A percentile compares a stretch with the other conserved stretches of the same genome.
These are phyloP conservation scores for Eumacrocentrus americanus DNA, from an alignment of 2,888 invertebrate species.

Conservation along the genomic window DNA sequence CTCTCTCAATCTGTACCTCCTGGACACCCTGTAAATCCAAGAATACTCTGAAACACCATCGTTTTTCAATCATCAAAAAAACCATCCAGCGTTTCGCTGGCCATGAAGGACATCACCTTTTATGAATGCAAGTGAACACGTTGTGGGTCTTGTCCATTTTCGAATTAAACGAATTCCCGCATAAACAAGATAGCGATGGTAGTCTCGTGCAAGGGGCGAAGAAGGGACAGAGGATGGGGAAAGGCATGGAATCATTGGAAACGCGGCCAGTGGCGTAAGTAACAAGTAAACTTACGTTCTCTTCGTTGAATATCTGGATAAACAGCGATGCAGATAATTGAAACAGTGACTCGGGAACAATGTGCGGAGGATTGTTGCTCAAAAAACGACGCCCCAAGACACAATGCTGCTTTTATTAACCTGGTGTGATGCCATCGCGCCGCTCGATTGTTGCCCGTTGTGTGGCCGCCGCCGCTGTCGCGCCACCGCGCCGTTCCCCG, in stretches of 20 bases:
- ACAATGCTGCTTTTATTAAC: constrained; percentile 15
- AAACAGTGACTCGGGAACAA: constrained; percentile 7
- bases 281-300: constrained; percentile 31
- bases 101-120: too few relatives aligned
- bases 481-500: constrained; percentile 15
- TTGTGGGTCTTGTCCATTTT: constrained; percentile 24
- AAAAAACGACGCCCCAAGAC: constrained; percentile 9
- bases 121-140: background rate
- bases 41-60: too few relatives aligned
- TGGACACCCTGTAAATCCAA: constrained; percentile 17
- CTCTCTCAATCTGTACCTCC: constrained; percentile 8
- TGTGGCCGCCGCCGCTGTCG: constrained; percentile 26
- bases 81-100: too few relatives aligned
- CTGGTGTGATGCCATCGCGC: constrained; percentile 20
- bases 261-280: constrained; percentile 47
- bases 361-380: constrained; percentile 1
- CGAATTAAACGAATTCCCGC: constrained; percentile 45
- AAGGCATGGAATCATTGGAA: constrained; percentile 42
- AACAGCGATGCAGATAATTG: constrained; percentile 1
- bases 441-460: constrained; percentile 19
- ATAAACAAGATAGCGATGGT: constrained; percentile 34
- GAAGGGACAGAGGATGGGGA: constrained; percentile 31
- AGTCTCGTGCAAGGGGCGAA: constrained; percentile 6
- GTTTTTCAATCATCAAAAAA: too few relatives aligned
- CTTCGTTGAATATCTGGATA: background rate